phyloP scores from a whole-genome alignment of 2,797 vertebrate species.

The Austrolebias charrua region DNA sequence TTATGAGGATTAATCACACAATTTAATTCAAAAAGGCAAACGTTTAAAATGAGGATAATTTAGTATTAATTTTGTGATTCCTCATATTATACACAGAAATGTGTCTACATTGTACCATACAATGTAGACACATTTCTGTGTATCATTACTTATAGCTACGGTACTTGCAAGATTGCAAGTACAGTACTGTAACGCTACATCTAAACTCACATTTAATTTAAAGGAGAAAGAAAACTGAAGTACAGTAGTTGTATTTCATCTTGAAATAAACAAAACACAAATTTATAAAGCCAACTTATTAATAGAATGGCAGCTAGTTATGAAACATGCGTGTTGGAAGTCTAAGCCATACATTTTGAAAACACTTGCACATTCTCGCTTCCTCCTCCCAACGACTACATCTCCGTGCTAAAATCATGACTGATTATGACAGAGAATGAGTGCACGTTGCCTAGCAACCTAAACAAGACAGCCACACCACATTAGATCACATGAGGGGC shows the following conservation, averaged over 20 bases:
- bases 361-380: constrained; percentile 53
- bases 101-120: neutral
- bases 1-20: too few species aligned
- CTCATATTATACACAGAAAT: neutral
- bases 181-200: neutral
- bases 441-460: constrained; percentile 82
- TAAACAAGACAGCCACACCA: constrained; percentile 73
- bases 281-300: neutral
- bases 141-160: too few species aligned
- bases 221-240: too few species aligned
- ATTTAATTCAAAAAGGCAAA: too few species aligned
- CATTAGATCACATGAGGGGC: constrained; percentile 69
- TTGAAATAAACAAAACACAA: too few species aligned
- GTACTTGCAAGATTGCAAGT: too few species aligned
- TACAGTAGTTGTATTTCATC: neutral
- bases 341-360: constrained; percentile 37
- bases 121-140: too few species aligned
- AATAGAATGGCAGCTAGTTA: constrained; percentile 17
- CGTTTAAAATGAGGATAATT: neutral
- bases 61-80: neutral
- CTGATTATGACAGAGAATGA: constrained; percentile 68
- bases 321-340: constrained; percentile 23
- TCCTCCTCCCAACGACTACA: constrained; percentile 43
- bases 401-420: constrained; percentile 62
- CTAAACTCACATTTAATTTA: neutral